phyloP scores from a whole-genome alignment of 2,888 invertebrate genomes.

The Prosapia bicincta region DNA sequence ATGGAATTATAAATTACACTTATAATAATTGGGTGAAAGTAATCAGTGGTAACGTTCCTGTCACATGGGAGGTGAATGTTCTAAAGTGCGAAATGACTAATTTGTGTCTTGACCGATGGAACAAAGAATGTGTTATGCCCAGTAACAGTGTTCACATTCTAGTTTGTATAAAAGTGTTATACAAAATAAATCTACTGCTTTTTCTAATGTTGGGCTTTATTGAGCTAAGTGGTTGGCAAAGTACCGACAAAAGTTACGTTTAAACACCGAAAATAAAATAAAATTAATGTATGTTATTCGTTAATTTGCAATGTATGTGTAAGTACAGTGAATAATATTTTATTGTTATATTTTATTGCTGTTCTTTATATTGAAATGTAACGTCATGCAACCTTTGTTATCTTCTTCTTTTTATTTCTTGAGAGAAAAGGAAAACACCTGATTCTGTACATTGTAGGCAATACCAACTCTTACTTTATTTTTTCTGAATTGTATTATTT shows the following conservation, averaged over 20 bases:
- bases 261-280: background rate
- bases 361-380: conserved; percentile 10
- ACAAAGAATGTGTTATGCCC: conserved; percentile 1
- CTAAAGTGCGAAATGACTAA: background rate
- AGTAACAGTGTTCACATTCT: background rate
- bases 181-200: background rate
- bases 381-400: conserved; percentile 10
- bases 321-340: conserved; percentile 21
- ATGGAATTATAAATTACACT: background rate
- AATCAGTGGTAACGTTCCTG: background rate
- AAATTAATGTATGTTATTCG: background rate
- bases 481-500: background rate
- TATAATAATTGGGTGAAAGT: background rate
- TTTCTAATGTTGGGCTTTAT: background rate
- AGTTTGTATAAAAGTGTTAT: background rate
- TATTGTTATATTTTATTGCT: conserved; percentile 19
- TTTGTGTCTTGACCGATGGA: background rate
- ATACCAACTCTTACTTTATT: background rate
- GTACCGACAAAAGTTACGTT: background rate
- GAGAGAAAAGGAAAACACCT: too few species aligned
- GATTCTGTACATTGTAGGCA: background rate
- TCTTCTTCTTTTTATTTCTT: background rate
- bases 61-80: background rate
- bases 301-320: conserved; percentile 22
- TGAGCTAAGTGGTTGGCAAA: background rate